Evolutionary conservation across 2,113 vertebrate genomes (phyloP).

Genomic region (Salvator merianae): DNA sequence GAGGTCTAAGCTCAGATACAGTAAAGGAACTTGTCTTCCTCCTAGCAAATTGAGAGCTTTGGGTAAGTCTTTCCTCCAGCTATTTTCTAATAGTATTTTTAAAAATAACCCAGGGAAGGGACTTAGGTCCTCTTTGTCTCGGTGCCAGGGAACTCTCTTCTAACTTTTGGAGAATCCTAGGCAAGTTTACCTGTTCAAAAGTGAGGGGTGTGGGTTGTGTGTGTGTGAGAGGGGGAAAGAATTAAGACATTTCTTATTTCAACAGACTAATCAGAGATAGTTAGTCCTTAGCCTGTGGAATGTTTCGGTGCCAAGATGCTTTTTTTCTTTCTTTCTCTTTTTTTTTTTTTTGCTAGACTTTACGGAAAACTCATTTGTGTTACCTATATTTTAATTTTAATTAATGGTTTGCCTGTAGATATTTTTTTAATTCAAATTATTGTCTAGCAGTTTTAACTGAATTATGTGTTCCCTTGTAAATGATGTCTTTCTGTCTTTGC

Average conservation of each 20-base stretch:
- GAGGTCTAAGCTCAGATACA: neutral
- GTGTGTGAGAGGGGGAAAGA: neutral
- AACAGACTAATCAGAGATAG: neutral
- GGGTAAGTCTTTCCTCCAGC: neutral
- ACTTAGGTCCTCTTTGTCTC: too few relatives aligned
- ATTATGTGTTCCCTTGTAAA: neutral
- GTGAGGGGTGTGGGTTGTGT: too few relatives aligned
- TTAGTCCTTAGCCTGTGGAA: neutral
- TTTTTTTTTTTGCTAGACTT: neutral
- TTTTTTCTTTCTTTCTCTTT: neutral
- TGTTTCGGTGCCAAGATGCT: neutral
- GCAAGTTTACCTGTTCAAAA: neutral
- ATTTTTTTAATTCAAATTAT: constrained; percentile 1
- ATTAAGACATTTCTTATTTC: neutral
- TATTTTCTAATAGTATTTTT: neutral
- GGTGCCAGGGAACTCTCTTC: neutral
- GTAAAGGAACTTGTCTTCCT: neutral
- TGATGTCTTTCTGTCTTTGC: neutral
- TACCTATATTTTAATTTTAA: constrained; percentile 5
- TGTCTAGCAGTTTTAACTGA: neutral
- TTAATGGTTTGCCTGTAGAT: neutral
- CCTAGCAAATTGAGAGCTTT: neutral
- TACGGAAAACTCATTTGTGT: neutral
- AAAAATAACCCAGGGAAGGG: neutral
- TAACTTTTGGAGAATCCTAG: neutral